Percentiles rank a stretch among this genome's conserved stretches.
Evolutionary conservation across 2,797 vertebrate species (phyloP).

Genomic region (Pseudomugil tenellus): DNA sequence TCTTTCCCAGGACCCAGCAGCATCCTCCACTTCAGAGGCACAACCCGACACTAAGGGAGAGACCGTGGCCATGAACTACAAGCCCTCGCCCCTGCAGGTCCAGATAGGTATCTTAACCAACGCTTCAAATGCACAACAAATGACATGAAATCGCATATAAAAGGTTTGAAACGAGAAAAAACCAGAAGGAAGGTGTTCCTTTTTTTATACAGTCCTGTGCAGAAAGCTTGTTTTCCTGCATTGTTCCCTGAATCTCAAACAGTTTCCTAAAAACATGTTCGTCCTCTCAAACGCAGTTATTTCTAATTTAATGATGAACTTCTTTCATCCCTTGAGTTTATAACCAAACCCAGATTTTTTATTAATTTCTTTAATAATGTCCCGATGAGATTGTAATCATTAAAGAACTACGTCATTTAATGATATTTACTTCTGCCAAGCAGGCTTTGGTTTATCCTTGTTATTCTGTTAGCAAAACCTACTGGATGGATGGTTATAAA

Average conservation of each 20-base stretch:
- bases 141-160: background rate
- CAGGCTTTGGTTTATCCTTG: no score
- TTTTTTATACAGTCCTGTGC: background rate
- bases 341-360: background rate
- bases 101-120: slow-evolving; percentile 88
- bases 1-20: slow-evolving; percentile 88
- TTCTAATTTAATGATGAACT: background rate
- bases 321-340: background rate
- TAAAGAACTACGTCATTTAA: background rate
- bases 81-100: slow-evolving; percentile 95
- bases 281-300: background rate
- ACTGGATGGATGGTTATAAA: no score
- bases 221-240: background rate
- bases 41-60: slow-evolving; percentile 90
- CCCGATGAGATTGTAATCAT: background rate
- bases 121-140: slow-evolving; percentile 2
- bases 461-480: no score
- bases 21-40: slow-evolving; percentile 88
- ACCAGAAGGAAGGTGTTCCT: no score
- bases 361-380: background rate
- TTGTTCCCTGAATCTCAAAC: background rate
- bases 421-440: background rate
- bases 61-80: slow-evolving; percentile 95
- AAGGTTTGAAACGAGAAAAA: no score
- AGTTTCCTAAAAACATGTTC: background rate